Percentiles rank a stretch among this genome's conserved stretches.
phyloP scores from a whole-genome alignment of 2,113 vertebrate species.

The Glaucomys volans region DNA sequence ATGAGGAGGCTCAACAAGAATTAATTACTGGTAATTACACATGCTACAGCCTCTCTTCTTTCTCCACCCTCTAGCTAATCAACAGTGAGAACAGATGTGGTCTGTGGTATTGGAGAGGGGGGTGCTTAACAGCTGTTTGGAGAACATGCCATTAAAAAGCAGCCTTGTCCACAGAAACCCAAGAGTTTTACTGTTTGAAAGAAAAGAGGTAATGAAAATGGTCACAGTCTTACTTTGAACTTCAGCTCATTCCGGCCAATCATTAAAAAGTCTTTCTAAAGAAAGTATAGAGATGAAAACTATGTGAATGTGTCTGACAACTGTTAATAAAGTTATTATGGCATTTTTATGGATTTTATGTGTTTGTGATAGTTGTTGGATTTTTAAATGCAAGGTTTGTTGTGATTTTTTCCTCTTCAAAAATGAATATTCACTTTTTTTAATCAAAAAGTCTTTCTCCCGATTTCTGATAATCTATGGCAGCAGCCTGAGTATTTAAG shows the following conservation, averaged over 20 bases:
- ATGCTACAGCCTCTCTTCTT: constrained; percentile 84
- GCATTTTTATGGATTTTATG: background rate
- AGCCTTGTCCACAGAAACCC: constrained; percentile 81
- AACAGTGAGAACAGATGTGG: constrained; percentile 84
- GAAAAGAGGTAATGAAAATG: constrained; percentile 78
- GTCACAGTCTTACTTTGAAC: constrained; percentile 71
- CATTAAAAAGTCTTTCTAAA: background rate
- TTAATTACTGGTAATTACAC: constrained; percentile 85
- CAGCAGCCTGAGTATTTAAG: constrained; percentile 8
- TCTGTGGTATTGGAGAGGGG: constrained; percentile 77
- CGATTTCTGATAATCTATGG: constrained; percentile 61
- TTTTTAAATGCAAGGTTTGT: background rate
- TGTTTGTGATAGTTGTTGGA: background rate
- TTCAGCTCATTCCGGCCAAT: constrained; percentile 55
- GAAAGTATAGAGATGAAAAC: background rate
- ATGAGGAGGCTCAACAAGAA: constrained; percentile 84
- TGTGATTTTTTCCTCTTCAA: background rate
- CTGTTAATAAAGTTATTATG: background rate
- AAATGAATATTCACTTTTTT: background rate
- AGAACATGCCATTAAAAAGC: constrained; percentile 83
- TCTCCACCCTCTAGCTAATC: constrained; percentile 84
- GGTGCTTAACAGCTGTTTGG: constrained; percentile 81
- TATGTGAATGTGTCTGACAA: background rate
- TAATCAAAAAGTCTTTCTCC: constrained; percentile 10
- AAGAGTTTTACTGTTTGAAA: constrained; percentile 73